A percentile compares a stretch with the other conserved stretches of the same genome.
These are phyloP conservation scores for Petrocephalus zakoni DNA, from an alignment of 2,113 vertebrate species.

Conservation along the genomic window DNA sequence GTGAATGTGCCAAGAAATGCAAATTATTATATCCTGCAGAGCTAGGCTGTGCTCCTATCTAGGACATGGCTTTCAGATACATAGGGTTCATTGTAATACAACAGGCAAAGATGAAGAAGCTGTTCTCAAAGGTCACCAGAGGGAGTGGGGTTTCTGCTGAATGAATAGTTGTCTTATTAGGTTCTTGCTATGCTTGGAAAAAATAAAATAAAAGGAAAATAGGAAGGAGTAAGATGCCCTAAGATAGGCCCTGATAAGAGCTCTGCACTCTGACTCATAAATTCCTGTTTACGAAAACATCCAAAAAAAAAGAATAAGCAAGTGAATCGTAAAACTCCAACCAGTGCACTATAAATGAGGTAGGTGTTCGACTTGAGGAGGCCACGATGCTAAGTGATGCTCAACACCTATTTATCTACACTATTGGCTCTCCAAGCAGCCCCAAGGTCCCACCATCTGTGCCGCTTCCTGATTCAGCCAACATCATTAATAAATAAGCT, in stretches of 20 bases:
- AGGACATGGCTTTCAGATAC: neutral
- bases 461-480: neutral
- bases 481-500: neutral
- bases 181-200: neutral
- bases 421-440: neutral
- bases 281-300: neutral
- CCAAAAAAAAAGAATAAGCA: neutral
- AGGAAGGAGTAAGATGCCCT: neutral
- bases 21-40: neutral
- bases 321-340: neutral
- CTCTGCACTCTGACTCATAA: neutral
- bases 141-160: neutral
- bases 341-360: neutral
- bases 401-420: neutral
- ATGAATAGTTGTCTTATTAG: neutral
- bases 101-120: neutral
- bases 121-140: neutral
- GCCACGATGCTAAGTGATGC: neutral
- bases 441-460: neutral
- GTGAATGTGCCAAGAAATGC: neutral
- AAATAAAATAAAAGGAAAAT: neutral
- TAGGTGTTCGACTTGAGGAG: neutral
- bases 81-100: neutral
- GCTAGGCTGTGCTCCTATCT: neutral
- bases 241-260: neutral